These are phyloP conservation scores for Cartodere bifasciata DNA, from an alignment of 2,888 invertebrate genomes.

Conservation along the genomic window DNA sequence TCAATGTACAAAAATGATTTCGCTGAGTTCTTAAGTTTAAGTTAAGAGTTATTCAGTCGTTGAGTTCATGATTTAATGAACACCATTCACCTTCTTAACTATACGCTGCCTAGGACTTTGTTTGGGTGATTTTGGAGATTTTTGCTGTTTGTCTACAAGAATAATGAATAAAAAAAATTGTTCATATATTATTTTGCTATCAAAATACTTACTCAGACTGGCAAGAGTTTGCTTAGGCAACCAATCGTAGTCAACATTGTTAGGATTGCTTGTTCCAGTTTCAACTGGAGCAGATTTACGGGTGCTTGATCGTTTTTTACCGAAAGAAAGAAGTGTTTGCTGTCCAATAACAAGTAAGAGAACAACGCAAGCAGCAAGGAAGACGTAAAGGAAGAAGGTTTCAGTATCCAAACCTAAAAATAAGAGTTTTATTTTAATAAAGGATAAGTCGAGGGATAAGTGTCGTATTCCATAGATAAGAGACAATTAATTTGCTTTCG, in stretches of 20 bases:
- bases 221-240: conserved; percentile 83
- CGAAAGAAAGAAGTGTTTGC: conserved; percentile 74
- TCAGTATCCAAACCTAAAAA: conserved; percentile 76
- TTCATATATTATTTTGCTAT: conserved; percentile 1
- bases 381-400: conserved; percentile 95
- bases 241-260: conserved; percentile 98
- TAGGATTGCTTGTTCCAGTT: conserved; percentile 78
- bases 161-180: conserved; percentile 2
- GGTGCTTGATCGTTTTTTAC: conserved; percentile 52
- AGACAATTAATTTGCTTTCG: too few relatives aligned
- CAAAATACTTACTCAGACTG: conserved; percentile 64
- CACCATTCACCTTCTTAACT: conserved; percentile 61
- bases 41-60: too few relatives aligned
- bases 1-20: too few relatives aligned
- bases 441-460: too few relatives aligned
- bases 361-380: conserved; percentile 82
- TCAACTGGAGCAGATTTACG: conserved; percentile 56
- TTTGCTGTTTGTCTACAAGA: conserved; percentile 20
- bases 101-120: conserved; percentile 70
- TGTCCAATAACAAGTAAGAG: conserved; percentile 80
- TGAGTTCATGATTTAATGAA: too few relatives aligned
- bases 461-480: too few relatives aligned
- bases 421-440: too few relatives aligned
- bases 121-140: conserved; percentile 22
- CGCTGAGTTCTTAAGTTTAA: too few relatives aligned